Base-by-base conservation (phyloP, 2,797 vertebrate genomes). In the Brachyalestes nurse region DNA sequence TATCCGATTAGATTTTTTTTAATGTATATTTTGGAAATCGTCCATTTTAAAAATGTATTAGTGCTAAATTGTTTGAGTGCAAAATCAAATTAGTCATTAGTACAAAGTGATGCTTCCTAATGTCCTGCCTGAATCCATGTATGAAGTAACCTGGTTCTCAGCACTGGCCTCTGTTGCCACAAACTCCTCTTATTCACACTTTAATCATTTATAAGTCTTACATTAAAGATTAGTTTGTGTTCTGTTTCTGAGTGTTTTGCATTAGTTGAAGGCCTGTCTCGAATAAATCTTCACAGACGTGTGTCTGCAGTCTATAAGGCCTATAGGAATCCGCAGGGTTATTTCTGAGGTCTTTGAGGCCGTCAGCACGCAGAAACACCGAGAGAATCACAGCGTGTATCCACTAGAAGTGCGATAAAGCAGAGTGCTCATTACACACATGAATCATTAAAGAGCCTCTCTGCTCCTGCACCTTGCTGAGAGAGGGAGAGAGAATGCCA, bases 301-400 rank as follows among this genome's bases (percentile, higher is more conserved):
- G 49, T 65, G 72, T 83, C 16, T 53, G 47, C 45, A 17, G 77
- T 80, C 53, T 58, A 72, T 65, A 70, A 75, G 14, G 73, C 2
- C 40, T 75, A 53, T 34, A 65, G 25, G 60, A 65, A 19, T 0
- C 25, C 53, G 23, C 17, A 38, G 61, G 47, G 74, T 8, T 51
- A 47, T 76, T 89, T 84, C 89, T 85, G 84, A 67, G 78, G 86
- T 9, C 40, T 40, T 21, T 40, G 60, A 34, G 85, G 83, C 85
- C 49, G 70, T 84, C 83, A 85, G 85, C 72, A 77, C 70, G 85
- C 83, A 85, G 82, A 86, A 82, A 81, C 74, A 74, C 79, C 78
- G 72, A 84, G 84, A 86, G 90, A 87, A 87, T 90, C 89, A 91
- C 87, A 87, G 90, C 81, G 86, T 87, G 89, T 88, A 89, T 88